Evolutionary conservation across 2,113 vertebrate species (phyloP), one percentile per base, ranked within the genome.

Genomic region (Brachyhypopomus occidentalis): DNA sequence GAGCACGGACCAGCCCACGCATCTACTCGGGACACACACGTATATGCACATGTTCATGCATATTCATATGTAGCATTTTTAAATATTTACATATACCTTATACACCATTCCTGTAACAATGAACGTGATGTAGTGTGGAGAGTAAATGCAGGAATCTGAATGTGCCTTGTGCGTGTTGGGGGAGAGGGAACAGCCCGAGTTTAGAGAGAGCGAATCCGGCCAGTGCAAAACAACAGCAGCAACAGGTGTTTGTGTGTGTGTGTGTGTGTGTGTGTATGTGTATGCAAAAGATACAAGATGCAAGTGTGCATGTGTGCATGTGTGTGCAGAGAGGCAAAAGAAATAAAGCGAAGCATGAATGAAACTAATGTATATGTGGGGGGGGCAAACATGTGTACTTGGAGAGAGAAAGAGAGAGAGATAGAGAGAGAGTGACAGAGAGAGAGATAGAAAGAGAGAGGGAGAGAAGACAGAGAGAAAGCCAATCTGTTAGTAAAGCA

Each of bases 281-380:
- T 27, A 16, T 34, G 36, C 41, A 9, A 30, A 30, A 30, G n/a
- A 71, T 23, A 70, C 66, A 5, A 48, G 58, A 75, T 34, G 69
- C 30, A 41, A 20, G 64, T 17, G 11, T 56, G 3, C 60, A 0
- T 38, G 52, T 67, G 60, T 45, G 59, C 38, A 45, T 74, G 23
- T 71, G 12, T 58, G 16, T 62, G 12, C 2, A 38, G 36, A 25
- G 67, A 41, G 56, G 66, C 25, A 71, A 73, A 4, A 52, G 36
- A 72, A 23, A 56, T 25, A 59, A 73, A 79, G 59, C 70, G 66
- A 17, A 12, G 20, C 72, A 55, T 22, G 22, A 56, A 41, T 30
- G 62, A 67, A 56, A 41, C 52, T 52, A 75, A 85, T 79, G 77
- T 79, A 25, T 41, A 62, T 56, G 38, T 78, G 77, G n/a, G 41